Base-by-base conservation (phyloP, 2,888 invertebrate species). In the Ephialtes manifestator region DNA sequence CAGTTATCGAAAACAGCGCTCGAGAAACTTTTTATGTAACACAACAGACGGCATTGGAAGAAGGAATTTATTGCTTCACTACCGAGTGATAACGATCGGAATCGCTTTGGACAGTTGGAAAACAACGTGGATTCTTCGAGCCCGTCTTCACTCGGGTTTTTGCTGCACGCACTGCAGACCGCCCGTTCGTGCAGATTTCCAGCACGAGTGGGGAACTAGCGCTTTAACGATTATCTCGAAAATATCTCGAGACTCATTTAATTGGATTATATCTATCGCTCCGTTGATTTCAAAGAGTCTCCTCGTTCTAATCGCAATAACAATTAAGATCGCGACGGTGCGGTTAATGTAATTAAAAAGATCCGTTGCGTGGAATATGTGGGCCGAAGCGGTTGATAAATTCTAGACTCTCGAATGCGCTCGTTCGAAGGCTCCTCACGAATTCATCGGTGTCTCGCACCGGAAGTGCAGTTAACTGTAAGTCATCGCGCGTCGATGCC, bases 381-480 rank as follows among this genome's bases (percentile, higher is more conserved):
- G 31, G 48, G 15, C 1, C 13, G 28, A 13, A 7, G 10, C 60
- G 46, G n/a, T 68, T 35, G 24, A 53, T 77, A 35, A 31, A 51
- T 74, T 74, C 60, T 65, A 28, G 51, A 53, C 53, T 63, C 20
- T 55, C 60, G 51, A 55, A 76, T 39, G 63, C 18, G 74, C 51
- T 72, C 60, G 20, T 81, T 65, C 24, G 58, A 60, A 71, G 11
- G 24, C 63, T 10, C 67, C 75, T 51, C 75, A 76, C 82, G 77
- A 74, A 53, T 51, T 35, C 68, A 67, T 43, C 20, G 18, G 51
- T 39, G 10, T 28, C 39, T 51, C 53, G 79, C 77, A 65, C 87
- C 80, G 87, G 87, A 87, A 87, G 86, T 82, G 74, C 51, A 78
- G 53, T 87, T 84, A 86, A 87, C 87, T 79, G 87, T 85, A 79